Conservation (phyloP, 2,113 vertebrate species). For the Xiphophorus hellerii region DNA sequence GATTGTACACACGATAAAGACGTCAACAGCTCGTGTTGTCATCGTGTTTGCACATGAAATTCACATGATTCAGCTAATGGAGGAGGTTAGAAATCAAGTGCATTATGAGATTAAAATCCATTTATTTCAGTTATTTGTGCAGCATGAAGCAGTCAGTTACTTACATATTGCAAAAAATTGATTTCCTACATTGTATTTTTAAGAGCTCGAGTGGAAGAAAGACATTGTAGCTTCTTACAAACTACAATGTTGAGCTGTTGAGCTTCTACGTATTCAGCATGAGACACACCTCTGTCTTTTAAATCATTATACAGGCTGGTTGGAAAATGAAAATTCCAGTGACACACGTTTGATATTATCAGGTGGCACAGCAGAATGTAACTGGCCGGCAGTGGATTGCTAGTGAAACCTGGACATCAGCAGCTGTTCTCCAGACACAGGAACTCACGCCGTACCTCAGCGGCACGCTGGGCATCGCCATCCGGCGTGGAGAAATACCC, state of each 20-base stretch:
- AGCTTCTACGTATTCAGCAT: background rate
- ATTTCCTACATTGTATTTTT: background rate
- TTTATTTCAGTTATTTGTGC: background rate
- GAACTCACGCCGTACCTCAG: conserved; percentile 65
- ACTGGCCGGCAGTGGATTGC: conserved; percentile 76
- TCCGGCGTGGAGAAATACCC: conserved; percentile 73
- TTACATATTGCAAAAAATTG: background rate
- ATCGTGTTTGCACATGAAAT: conserved; percentile 53
- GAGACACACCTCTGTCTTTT: background rate
- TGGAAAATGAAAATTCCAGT: background rate
- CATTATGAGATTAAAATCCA: background rate
- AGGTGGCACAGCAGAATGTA: conserved; percentile 47
- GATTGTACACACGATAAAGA: conserved; percentile 64
- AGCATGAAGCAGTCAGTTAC: background rate
- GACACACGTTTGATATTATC: background rate
- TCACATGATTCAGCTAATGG: conserved; percentile 61
- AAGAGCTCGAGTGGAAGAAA: background rate
- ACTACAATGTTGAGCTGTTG: too few relatives aligned
- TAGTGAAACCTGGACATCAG: conserved; percentile 76
- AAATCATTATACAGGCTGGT: background rate
- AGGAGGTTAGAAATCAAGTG: conserved; percentile 56
- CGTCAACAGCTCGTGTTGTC: conserved; percentile 52
- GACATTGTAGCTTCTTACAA: background rate
- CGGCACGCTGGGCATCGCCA: conserved; percentile 79
- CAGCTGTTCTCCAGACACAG: conserved; percentile 45